phyloP scores from a whole-genome alignment of 2,797 vertebrate genomes.

The Eulemur albifrons region DNA sequence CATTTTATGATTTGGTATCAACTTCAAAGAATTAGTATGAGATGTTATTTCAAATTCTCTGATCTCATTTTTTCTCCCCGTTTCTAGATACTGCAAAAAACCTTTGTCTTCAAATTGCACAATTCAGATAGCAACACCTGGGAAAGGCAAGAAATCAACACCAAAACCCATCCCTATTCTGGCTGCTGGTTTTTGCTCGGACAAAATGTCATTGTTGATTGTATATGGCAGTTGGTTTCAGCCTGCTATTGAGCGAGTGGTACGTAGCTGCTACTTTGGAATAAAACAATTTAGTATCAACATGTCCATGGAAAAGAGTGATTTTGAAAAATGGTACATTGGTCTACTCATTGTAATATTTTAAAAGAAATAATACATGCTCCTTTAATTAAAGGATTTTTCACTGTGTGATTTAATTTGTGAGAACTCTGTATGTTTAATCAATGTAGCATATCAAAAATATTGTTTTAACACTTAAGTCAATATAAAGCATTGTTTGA shows the following conservation, averaged over 20 bases:
- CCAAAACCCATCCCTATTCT: slow-evolving; percentile 93
- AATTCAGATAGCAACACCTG: slow-evolving; percentile 92
- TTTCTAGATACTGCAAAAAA: slow-evolving; percentile 94
- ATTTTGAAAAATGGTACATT: background rate
- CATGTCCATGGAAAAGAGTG: background rate
- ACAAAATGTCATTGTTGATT: slow-evolving; percentile 88
- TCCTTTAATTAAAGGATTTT: background rate
- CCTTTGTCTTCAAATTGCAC: slow-evolving; percentile 93
- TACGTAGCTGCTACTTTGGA: slow-evolving; percentile 81
- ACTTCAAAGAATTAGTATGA: background rate
- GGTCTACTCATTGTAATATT: background rate
- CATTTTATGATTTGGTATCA: background rate
- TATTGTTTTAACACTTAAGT: background rate
- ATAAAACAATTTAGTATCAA: background rate
- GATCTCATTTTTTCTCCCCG: slow-evolving; percentile 16
- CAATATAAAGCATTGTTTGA: background rate
- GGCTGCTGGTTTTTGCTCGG: slow-evolving; percentile 89
- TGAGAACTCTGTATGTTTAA: slow-evolving; percentile 9
- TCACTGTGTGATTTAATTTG: background rate
- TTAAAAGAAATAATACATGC: background rate
- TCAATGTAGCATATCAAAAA: background rate
- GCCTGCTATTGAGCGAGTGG: slow-evolving; percentile 94
- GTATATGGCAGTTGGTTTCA: slow-evolving; percentile 94
- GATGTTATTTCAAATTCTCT: background rate
- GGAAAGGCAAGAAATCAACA: slow-evolving; percentile 83